Evolutionary conservation across 2,797 vertebrate genomes (phyloP).

Genomic region (Tokudaia muenninki): DNA sequence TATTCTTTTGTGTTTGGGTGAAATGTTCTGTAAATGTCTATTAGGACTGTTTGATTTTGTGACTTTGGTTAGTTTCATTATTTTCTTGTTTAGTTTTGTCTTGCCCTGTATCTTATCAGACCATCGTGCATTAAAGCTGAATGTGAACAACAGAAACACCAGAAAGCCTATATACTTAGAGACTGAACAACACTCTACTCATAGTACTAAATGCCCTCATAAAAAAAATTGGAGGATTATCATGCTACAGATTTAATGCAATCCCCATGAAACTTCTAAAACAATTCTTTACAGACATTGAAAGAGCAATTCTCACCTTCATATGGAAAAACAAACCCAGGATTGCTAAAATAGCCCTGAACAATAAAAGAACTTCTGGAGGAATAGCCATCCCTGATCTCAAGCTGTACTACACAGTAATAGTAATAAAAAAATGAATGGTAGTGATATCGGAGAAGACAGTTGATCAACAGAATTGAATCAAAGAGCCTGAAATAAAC

Average conservation of each 20-base stretch:
- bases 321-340: neutral
- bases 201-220: neutral
- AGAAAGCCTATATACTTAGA: neutral
- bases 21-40: neutral
- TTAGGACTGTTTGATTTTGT: neutral
- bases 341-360: neutral
- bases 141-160: neutral
- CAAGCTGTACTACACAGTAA: neutral
- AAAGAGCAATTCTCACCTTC: neutral
- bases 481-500: neutral
- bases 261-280: neutral
- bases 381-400: neutral
- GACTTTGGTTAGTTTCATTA: neutral
- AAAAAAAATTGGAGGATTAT: neutral
- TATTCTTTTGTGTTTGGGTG: neutral
- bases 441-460: neutral
- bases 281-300: neutral
- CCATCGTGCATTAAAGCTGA: neutral
- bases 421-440: neutral
- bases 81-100: neutral
- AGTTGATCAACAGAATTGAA: neutral
- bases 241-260: neutral
- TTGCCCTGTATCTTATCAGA: neutral
- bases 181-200: neutral
- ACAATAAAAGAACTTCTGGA: neutral